Evolutionary conservation across 2,797 vertebrate species (phyloP).

Genomic region (Denticeps clupeoides): DNA sequence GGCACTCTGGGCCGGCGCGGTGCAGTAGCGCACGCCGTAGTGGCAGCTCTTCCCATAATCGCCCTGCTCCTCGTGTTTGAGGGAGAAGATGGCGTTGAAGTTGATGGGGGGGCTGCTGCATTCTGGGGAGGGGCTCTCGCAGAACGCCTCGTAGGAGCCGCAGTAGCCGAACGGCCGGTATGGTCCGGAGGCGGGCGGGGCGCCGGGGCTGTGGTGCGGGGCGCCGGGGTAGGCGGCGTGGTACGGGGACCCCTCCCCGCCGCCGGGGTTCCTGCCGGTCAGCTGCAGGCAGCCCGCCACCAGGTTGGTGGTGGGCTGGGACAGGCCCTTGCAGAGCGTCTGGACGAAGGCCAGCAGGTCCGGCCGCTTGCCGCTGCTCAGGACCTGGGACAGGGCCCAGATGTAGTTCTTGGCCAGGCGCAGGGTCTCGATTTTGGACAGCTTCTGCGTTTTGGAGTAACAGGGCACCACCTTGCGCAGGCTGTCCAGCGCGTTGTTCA

Average conservation of each 20-base stretch:
- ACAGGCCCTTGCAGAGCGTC: conserved; percentile 81
- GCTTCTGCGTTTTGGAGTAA: conserved; percentile 86
- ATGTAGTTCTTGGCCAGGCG: conserved; percentile 89
- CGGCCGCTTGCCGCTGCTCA: conserved; percentile 77
- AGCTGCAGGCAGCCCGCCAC: conserved; percentile 85
- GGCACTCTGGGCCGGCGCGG: conserved; percentile 71
- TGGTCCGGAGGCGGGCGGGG: conserved; percentile 60
- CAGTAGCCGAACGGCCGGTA: conserved; percentile 75
- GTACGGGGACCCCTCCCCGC: conserved; percentile 68
- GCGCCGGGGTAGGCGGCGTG: conserved; percentile 72
- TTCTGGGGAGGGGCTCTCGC: conserved; percentile 76
- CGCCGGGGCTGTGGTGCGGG: conserved; percentile 71
- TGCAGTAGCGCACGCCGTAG: conserved; percentile 82
- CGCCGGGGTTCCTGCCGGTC: conserved; percentile 70
- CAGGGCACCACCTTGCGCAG: conserved; percentile 85
- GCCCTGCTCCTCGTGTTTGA: conserved; percentile 83
- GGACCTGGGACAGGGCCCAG: conserved; percentile 83
- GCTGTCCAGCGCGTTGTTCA: conserved; percentile 81
- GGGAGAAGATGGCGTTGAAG: conserved; percentile 91
- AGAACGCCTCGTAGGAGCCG: conserved; percentile 73
- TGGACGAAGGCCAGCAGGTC: conserved; percentile 82
- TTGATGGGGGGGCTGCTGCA: conserved; percentile 77
- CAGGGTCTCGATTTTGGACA: conserved; percentile 87
- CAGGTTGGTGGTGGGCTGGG: conserved; percentile 85
- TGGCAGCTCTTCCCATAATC: conserved; percentile 86